A percentile compares a stretch with the other conserved stretches of the same genome.
Conservation (phyloP, 2,113 vertebrate species). For the Paedocypris sp. region DNA sequence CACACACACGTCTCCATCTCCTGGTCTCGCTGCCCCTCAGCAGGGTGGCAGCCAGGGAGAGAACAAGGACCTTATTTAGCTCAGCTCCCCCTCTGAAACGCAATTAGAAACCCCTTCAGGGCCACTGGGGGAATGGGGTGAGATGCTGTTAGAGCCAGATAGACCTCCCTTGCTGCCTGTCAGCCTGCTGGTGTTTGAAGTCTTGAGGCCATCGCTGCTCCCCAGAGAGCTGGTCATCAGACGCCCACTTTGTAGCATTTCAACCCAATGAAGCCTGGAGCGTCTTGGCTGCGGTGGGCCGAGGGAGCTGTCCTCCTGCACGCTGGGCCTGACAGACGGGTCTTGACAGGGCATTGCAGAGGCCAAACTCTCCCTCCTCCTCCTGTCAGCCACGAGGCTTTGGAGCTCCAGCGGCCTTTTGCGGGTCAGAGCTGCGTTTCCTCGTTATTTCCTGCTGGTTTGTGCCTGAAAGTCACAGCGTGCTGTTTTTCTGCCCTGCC, state of each 20-base stretch:
- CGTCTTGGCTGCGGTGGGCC: slow-evolving; percentile 45
- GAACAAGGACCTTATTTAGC: slow-evolving; percentile 60
- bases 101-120: slow-evolving; percentile 62
- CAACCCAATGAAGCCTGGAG: slow-evolving; percentile 45
- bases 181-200: slow-evolving; percentile 68
- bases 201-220: slow-evolving; percentile 60
- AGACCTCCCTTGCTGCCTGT: slow-evolving; percentile 61
- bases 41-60: slow-evolving; percentile 45
- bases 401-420: slow-evolving; percentile 28
- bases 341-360: slow-evolving; percentile 64
- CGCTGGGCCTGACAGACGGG: slow-evolving; percentile 59
- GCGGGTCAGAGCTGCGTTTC: slow-evolving; percentile 51
- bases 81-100: slow-evolving; percentile 57
- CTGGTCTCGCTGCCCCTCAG: slow-evolving; percentile 23
- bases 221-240: slow-evolving; percentile 66
- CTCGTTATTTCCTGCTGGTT: slow-evolving; percentile 46
- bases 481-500: slow-evolving; percentile 17
- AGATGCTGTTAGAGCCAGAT: slow-evolving; percentile 38
- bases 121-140: slow-evolving; percentile 48
- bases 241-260: slow-evolving; percentile 57
- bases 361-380: slow-evolving; percentile 49
- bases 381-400: slow-evolving; percentile 54
- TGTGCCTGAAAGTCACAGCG: slow-evolving; percentile 50
- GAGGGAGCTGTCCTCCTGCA: slow-evolving; percentile 41
- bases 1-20: slow-evolving; percentile 3